Evolutionary conservation across 2,888 invertebrate species (phyloP).

Genomic region (Lasioglossum calceatum): DNA sequence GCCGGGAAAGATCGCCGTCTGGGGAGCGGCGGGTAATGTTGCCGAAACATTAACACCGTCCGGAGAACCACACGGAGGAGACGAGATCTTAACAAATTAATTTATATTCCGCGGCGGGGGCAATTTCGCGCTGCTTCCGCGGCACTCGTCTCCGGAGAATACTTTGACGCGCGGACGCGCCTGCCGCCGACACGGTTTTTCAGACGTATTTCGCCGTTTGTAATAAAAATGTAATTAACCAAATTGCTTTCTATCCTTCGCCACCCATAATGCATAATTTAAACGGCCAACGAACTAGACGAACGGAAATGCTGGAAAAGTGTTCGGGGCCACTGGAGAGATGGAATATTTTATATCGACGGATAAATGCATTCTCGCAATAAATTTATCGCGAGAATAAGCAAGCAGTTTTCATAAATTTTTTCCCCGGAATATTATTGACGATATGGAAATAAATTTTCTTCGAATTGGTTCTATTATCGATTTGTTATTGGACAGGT

Average conservation of each 20-base stretch:
- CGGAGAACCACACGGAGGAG: conserved; percentile 29
- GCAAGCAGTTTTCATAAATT: neutral
- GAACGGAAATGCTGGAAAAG: neutral
- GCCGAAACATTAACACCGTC: conserved; percentile 57
- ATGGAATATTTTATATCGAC: conserved; percentile 3
- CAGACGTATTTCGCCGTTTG: neutral
- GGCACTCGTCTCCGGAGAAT: conserved; percentile 38
- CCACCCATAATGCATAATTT: neutral
- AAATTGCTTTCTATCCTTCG: neutral
- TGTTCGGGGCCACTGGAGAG: neutral
- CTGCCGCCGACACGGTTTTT: neutral
- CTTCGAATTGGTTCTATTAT: neutral
- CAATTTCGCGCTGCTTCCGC: conserved; percentile 50
- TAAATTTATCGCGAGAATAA: neutral
- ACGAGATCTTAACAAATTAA: conserved; percentile 65
- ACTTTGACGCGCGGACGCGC: conserved; percentile 26
- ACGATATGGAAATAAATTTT: neutral
- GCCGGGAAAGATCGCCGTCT: conserved; percentile 39
- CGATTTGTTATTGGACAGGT: neutral
- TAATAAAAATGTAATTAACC: conserved; percentile 3
- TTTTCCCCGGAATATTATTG: neutral
- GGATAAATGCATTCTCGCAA: neutral
- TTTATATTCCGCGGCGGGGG: conserved; percentile 64
- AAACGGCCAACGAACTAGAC: neutral
- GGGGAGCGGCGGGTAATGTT: conserved; percentile 44